Evolutionary conservation across 2,797 vertebrate genomes (phyloP).

Genomic region (Peromyscus eremicus): DNA sequence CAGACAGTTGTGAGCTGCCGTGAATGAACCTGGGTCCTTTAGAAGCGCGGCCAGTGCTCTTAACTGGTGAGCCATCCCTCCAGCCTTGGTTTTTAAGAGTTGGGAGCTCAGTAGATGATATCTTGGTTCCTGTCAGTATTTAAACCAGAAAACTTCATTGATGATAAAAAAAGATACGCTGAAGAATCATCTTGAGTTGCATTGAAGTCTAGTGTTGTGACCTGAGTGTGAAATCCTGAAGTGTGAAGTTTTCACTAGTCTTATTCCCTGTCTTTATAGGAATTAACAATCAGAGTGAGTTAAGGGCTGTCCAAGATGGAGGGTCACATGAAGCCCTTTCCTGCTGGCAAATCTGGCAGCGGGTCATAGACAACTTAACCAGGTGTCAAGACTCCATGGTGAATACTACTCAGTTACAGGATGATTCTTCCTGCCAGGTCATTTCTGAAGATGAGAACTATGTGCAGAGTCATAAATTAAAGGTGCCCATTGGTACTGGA

Average conservation of each 20-base stretch:
- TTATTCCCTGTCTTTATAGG: constrained; percentile 37
- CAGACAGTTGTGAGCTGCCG: neutral
- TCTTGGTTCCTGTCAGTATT: constrained; percentile 24
- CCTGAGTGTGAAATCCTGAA: neutral
- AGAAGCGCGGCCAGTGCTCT: neutral
- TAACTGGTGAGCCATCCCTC: neutral
- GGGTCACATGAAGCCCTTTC: constrained; percentile 58
- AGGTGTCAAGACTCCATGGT: constrained; percentile 37
- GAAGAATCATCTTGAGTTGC: neutral
- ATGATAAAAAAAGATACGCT: neutral
- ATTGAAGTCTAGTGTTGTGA: neutral
- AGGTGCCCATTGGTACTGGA: neutral
- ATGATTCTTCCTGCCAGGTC: neutral
- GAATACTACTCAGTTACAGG: constrained; percentile 30
- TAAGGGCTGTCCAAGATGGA: constrained; percentile 48
- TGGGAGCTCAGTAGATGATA: neutral
- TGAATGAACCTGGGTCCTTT: neutral
- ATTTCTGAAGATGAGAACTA: constrained; percentile 38
- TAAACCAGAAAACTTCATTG: constrained; percentile 20
- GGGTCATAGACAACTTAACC: constrained; percentile 58
- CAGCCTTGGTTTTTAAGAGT: neutral
- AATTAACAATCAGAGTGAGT: constrained; percentile 25
- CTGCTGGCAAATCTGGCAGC: constrained; percentile 74
- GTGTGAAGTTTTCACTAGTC: neutral
- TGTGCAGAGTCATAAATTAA: neutral